These are phyloP conservation scores for Oreohelix idahoensis DNA, from an alignment of 1,140 invertebrate species.

Conservation along the genomic window DNA sequence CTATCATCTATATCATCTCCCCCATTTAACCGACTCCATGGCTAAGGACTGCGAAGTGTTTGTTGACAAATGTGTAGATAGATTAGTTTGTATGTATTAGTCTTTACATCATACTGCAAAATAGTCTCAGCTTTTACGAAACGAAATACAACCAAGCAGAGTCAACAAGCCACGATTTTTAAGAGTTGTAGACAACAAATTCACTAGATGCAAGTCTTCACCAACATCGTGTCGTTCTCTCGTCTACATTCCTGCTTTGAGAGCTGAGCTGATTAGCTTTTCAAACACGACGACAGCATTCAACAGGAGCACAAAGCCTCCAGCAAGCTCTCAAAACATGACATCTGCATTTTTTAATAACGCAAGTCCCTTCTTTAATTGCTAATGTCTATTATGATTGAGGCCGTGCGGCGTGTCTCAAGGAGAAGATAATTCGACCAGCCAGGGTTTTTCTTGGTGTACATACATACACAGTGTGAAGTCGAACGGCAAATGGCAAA, in stretches of 20 bases:
- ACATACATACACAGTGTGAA: constrained; percentile 12
- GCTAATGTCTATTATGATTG: background rate
- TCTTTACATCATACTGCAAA: too few species aligned
- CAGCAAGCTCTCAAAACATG: background rate
- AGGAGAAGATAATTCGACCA: background rate
- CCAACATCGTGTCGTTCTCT: background rate
- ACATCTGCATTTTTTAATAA: background rate
- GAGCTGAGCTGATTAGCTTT: constrained; percentile 8
- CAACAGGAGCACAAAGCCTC: background rate
- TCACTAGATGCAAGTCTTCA: background rate
- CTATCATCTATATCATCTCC: too few species aligned
- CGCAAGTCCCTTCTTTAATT: background rate
- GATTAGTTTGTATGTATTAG: too few species aligned
- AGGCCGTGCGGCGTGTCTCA: background rate
- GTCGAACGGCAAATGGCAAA: constrained; percentile 10
- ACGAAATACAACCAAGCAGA: too few species aligned
- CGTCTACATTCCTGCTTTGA: background rate
- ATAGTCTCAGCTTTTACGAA: too few species aligned
- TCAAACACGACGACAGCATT: background rate
- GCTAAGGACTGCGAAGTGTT: too few species aligned
- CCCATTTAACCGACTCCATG: too few species aligned
- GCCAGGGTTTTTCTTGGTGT: constrained; percentile 10
- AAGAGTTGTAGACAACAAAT: background rate
- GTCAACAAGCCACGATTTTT: too few species aligned
- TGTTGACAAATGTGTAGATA: too few species aligned